These are phyloP conservation scores for Polydrusus cervinus DNA, from an alignment of 2,888 invertebrate genomes.

Conservation along the genomic window DNA sequence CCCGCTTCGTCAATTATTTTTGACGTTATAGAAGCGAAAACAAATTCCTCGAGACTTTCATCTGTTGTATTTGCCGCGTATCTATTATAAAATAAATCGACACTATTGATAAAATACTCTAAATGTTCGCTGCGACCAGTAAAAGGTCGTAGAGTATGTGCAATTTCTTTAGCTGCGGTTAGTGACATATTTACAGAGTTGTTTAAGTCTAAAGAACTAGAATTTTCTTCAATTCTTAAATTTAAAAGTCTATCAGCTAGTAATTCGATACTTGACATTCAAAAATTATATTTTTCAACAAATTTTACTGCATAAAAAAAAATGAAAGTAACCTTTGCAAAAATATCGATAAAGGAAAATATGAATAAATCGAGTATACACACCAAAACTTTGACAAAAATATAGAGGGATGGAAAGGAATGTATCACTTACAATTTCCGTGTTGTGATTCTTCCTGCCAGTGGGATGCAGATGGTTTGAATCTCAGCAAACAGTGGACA, in stretches of 20 bases:
- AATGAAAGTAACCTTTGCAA: neutral
- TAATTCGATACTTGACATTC: constrained; percentile 1
- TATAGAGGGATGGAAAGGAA: neutral
- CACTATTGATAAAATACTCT: constrained; percentile 31
- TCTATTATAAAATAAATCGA: constrained; percentile 38
- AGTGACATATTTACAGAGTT: constrained; percentile 1
- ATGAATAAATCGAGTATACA: neutral
- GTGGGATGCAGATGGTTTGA: constrained; percentile 7
- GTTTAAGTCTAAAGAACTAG: too few species aligned
- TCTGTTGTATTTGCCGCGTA: constrained; percentile 11
- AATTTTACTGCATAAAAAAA: neutral
- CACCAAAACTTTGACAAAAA: neutral
- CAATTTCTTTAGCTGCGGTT: constrained; percentile 40
- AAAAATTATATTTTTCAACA: neutral
- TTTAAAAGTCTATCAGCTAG: neutral
- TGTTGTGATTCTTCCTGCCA: neutral
- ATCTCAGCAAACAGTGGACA: constrained; percentile 22
- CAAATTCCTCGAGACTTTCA: constrained; percentile 27
- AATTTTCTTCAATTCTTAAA: neutral
- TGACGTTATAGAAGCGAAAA: constrained; percentile 14
- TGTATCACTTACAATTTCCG: constrained; percentile 4
- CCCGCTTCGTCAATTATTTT: constrained; percentile 40
- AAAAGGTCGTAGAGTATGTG: constrained; percentile 13
- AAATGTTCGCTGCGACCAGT: constrained; percentile 36
- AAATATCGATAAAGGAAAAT: neutral